Evolutionary conservation across 2,888 invertebrate species (phyloP).

Genomic region (Hyles lineata): DNA sequence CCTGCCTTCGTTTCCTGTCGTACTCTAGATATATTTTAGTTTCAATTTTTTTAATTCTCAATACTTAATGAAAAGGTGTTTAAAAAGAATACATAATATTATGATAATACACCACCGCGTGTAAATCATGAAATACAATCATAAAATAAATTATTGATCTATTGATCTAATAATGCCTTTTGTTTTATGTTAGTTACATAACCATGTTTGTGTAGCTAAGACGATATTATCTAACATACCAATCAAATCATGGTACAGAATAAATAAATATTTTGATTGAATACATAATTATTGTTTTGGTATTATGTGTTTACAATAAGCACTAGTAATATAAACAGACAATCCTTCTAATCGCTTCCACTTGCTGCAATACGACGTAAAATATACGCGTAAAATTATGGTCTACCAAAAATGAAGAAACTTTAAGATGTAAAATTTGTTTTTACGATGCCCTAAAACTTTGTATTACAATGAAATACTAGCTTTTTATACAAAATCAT

Average conservation of each 20-base stretch:
- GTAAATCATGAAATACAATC: too few relatives aligned
- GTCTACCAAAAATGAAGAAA: conserved; percentile 54
- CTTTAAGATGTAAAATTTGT: conserved; percentile 51
- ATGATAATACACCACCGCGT: too few relatives aligned
- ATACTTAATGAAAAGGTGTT: too few relatives aligned
- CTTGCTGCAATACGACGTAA: conserved; percentile 27
- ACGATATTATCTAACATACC: not conserved
- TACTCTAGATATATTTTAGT: too few relatives aligned
- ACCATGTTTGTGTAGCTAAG: not conserved
- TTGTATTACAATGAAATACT: conserved; percentile 35
- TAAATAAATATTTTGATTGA: not conserved
- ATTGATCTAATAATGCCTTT: not conserved
- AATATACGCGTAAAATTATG: conserved; percentile 46
- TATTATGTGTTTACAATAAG: not conserved
- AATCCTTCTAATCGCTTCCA: not conserved
- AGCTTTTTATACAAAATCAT: not conserved
- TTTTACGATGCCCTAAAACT: conserved; percentile 53
- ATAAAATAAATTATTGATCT: not conserved
- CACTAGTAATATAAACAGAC: not conserved
- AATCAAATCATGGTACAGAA: not conserved
- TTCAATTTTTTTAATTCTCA: too few relatives aligned
- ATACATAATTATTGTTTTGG: not conserved
- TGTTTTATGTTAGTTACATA: not conserved
- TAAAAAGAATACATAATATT: too few relatives aligned
- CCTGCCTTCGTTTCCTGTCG: too few relatives aligned